phyloP scores from a whole-genome alignment of 1,140 invertebrate genomes.

The Dreissena rostriformis region DNA sequence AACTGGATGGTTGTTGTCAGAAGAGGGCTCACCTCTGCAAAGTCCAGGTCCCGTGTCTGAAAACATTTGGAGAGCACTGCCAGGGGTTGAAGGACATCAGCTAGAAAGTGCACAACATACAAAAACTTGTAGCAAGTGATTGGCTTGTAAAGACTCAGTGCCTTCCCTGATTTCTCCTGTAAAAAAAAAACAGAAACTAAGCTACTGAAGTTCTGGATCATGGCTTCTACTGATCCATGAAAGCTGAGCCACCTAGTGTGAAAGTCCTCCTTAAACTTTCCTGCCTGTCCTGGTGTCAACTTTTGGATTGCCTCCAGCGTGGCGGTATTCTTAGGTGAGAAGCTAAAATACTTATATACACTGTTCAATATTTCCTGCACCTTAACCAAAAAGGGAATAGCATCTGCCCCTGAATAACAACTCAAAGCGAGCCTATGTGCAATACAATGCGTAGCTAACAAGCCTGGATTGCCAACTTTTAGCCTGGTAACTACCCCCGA shows the following conservation, averaged over 20 bases:
- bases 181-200: too few species aligned
- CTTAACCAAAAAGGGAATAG: constrained; percentile 15
- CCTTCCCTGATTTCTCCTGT: constrained; percentile 47
- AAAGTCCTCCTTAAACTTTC: constrained; percentile 43
- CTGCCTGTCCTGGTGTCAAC: background rate
- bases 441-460: constrained; percentile 25
- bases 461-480: background rate
- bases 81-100: constrained; percentile 44
- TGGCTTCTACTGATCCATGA: constrained; percentile 32
- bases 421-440: constrained; percentile 27
- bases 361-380: constrained; percentile 10
- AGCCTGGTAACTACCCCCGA: constrained; percentile 15
- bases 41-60: constrained; percentile 39
- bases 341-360: constrained; percentile 51
- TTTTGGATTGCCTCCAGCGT: constrained; percentile 28
- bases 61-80: constrained; percentile 32
- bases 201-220: too few species aligned
- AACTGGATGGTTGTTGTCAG: constrained; percentile 28
- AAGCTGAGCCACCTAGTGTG: constrained; percentile 51
- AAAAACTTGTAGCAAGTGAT: constrained; percentile 48
- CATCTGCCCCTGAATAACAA: constrained; percentile 22
- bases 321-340: constrained; percentile 28
- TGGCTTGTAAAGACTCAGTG: constrained; percentile 42
- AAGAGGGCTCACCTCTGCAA: constrained; percentile 35
- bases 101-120: constrained; percentile 45